These are phyloP conservation scores for Danio choprae DNA, from an alignment of 2,797 vertebrate species.

Conservation along the genomic window DNA sequence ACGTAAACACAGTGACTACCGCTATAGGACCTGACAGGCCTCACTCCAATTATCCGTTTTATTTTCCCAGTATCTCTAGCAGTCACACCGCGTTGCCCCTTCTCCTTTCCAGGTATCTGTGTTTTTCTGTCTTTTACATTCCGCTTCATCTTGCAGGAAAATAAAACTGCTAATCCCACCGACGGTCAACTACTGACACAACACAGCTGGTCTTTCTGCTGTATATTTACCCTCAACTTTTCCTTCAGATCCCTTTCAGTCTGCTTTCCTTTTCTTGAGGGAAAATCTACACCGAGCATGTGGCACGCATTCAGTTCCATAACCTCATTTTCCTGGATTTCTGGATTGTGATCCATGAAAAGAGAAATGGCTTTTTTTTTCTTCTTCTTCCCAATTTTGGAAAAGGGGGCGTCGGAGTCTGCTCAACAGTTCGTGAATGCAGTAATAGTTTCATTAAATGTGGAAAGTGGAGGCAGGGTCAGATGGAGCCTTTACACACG, in stretches of 20 bases:
- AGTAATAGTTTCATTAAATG: constrained; percentile 43
- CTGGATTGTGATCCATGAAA: constrained; percentile 28
- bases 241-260: constrained; percentile 16
- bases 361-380: constrained; percentile 3
- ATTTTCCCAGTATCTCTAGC: constrained; percentile 21
- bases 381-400: constrained; percentile 12
- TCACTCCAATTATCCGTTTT: constrained; percentile 31
- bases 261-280: constrained; percentile 18
- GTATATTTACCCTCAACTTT: constrained; percentile 30
- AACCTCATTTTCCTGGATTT: constrained; percentile 52
- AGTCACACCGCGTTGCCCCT: constrained; percentile 2
- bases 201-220: constrained; percentile 26
- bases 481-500: constrained; percentile 1
- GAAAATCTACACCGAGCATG: constrained; percentile 35
- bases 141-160: neutral
- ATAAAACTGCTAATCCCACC: constrained; percentile 31
- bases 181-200: constrained; percentile 30
- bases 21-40: constrained; percentile 26
- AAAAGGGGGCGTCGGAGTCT: constrained; percentile 18
- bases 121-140: constrained; percentile 4
- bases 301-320: constrained; percentile 47
- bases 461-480: constrained; percentile 43
- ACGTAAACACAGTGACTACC: constrained; percentile 7
- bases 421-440: constrained; percentile 5
- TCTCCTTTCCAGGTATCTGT: constrained; percentile 19